phyloP scores from a whole-genome alignment of 2,113 vertebrate species.

The Bubo blakistoni region DNA sequence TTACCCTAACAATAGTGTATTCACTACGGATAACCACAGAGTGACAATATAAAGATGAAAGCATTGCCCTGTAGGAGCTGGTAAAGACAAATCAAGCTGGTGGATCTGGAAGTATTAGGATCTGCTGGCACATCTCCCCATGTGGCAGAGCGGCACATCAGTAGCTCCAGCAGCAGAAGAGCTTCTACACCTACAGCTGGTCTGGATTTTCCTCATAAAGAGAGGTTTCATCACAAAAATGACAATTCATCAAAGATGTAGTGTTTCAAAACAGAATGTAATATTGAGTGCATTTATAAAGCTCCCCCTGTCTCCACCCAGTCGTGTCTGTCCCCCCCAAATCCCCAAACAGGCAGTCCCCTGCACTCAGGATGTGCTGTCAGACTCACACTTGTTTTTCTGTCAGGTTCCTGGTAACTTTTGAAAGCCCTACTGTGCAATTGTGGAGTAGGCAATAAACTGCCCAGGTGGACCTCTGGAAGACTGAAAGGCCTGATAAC shows the following conservation, averaged over 20 bases:
- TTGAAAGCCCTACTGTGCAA: neutral
- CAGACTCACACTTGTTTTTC: neutral
- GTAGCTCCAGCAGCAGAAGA: neutral
- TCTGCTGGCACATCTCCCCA: neutral
- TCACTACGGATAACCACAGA: neutral
- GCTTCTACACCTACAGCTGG: neutral
- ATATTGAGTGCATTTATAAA: neutral
- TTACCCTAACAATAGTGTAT: neutral
- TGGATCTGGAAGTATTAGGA: neutral
- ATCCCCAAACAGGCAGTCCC: neutral
- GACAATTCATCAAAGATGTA: neutral
- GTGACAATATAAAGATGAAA: neutral
- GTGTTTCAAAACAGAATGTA: neutral
- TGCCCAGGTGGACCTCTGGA: neutral
- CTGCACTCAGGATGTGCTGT: neutral
- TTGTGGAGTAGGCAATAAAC: neutral
- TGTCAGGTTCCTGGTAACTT: neutral
- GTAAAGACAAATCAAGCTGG: neutral
- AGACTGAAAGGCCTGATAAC: neutral
- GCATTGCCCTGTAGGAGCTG: neutral
- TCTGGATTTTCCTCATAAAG: neutral
- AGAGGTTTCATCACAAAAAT: neutral
- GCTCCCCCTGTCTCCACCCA: neutral
- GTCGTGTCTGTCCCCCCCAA: accelerated
- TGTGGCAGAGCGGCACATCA: neutral